Base-by-base conservation (phyloP, 2,888 invertebrate genomes). In the Chaetogeoica ovagalla region DNA sequence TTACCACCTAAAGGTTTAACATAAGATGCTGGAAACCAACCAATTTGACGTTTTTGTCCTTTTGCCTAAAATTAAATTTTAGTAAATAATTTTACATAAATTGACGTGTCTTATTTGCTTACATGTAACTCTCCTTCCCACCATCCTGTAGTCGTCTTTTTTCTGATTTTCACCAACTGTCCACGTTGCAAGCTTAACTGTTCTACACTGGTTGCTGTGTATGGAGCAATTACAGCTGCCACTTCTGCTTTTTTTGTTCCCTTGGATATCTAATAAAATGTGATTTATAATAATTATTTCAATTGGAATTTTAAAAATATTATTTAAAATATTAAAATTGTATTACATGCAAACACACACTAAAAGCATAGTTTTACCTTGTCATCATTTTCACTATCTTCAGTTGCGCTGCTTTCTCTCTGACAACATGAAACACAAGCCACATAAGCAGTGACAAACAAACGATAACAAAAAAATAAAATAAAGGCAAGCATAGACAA, bases 11-110 rank as follows among this genome's bases (percentile, higher is more conserved):
- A 82, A 57, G 91, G 89, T 89, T 97, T 97, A 13, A 98, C 97
- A 86, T 98, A 99, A 82, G 95, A 96, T 43, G 98, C 98, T 0
- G 99, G 99, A 88, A 99, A 99, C 99, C 99, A 99, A 4, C 99
- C 99, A 57, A 97, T 91, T 87, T 97, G 96, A 57, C 95, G 88
- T 86, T 94, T 94, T 84, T 95, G 91, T 0, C 97, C 96, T 84
- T 89, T 89, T 19, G 89, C 89, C 89, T 89, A 83, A 15, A 15
- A 71, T 70, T 30, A 23, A 17, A 23, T 37, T 37, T 52, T 19
- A 55, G 66, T 11, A 21, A 52, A 77, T 48, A 52, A 48, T 48
- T 48, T 48, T 48, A 48, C 48, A 48, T 48, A 48, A 13, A 48
- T 48, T 15, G 13, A 48, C 15, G 4, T 17, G 1, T 71, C 8